Conservation (phyloP, 2,888 invertebrate genomes). For the Caradrina kadenii region DNA sequence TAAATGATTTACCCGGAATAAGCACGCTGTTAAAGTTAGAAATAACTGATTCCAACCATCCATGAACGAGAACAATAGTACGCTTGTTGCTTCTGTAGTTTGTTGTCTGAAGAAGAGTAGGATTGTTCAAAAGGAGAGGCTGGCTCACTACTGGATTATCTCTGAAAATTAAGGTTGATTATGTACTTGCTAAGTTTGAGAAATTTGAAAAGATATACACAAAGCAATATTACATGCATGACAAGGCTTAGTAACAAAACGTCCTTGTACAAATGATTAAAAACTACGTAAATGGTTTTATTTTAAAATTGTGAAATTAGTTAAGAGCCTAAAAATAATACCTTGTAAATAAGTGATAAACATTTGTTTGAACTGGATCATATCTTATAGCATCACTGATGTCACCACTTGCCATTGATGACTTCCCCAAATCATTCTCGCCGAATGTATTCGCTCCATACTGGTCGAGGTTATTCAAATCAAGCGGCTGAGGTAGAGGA, state of each 20-base stretch:
- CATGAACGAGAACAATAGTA: constrained; percentile 77
- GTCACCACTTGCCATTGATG: constrained; percentile 64
- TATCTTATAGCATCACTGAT: constrained; percentile 66
- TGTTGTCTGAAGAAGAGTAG: constrained; percentile 64
- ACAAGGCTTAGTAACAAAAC: no score
- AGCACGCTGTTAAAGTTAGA: constrained; percentile 73
- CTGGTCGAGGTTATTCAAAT: constrained; percentile 66
- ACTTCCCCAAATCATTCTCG: constrained; percentile 63
- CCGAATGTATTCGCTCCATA: constrained; percentile 66
- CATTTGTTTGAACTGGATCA: constrained; percentile 70
- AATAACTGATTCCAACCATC: constrained; percentile 71
- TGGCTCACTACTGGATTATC: constrained; percentile 76
- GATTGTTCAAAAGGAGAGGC: constrained; percentile 72
- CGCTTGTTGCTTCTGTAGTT: constrained; percentile 71
- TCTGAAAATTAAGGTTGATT: constrained; percentile 60
- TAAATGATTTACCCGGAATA: constrained; percentile 69
- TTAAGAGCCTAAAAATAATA: neutral
- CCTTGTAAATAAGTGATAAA: constrained; percentile 82
- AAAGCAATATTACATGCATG: neutral
- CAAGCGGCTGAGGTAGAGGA: constrained; percentile 60
- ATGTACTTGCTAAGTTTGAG: no score
- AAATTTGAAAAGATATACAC: neutral
- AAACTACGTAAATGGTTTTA: no score
- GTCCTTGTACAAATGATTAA: no score
- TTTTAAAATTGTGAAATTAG: no score